A percentile compares a stretch with the other conserved stretches of the same genome.
These are phyloP conservation scores for Bagarius yarrelli DNA, from an alignment of 2,113 vertebrate species.

Conservation along the genomic window DNA sequence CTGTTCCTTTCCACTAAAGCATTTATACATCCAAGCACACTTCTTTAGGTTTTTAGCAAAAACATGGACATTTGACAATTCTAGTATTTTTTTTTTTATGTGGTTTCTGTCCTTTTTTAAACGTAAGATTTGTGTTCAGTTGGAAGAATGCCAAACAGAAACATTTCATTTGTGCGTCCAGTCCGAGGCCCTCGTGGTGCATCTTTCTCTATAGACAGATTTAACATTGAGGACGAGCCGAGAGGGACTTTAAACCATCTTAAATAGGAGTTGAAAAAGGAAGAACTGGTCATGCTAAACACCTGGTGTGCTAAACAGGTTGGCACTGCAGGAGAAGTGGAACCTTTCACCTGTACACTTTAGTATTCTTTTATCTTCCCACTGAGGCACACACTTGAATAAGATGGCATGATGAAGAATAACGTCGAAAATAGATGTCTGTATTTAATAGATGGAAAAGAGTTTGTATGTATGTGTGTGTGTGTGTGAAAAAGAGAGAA, in stretches of 20 bases:
- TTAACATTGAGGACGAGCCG: neutral
- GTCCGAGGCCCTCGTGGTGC: neutral
- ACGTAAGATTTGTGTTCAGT: neutral
- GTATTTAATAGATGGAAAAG: no score
- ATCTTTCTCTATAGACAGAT: neutral
- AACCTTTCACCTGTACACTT: constrained; percentile 7
- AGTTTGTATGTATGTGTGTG: neutral
- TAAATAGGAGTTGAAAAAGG: constrained; percentile 2
- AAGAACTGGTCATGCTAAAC: neutral
- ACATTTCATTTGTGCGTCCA: neutral
- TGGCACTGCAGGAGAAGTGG: constrained; percentile 7
- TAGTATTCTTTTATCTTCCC: neutral
- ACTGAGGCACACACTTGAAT: neutral
- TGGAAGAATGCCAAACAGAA: neutral
- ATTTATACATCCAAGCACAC: no score
- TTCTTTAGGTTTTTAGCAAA: no score
- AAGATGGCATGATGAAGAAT: neutral
- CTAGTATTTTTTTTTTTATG: no score
- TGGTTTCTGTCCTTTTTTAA: neutral
- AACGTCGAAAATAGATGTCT: no score
- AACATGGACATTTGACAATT: no score
- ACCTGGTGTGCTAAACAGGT: constrained; percentile 19
- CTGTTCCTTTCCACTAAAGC: no score
- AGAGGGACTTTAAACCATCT: constrained; percentile 14
- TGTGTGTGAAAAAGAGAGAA: neutral